Conservation (phyloP, 2,113 vertebrate genomes). For the Pygoscelis antarcticus region DNA sequence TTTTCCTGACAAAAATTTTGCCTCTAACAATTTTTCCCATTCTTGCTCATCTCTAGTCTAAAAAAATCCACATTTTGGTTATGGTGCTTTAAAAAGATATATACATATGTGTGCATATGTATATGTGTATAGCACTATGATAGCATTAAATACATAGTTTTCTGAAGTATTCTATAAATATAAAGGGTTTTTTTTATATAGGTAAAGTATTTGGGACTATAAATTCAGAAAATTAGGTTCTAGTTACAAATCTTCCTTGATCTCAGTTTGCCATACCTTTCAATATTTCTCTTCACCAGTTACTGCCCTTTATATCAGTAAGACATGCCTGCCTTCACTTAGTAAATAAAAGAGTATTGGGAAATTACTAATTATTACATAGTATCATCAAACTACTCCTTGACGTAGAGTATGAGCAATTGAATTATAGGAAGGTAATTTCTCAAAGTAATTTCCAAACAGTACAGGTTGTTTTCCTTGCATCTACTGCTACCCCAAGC, state of each 20-base stretch:
- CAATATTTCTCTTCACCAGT: not conserved
- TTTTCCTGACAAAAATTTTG: not conserved
- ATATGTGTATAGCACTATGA: not conserved
- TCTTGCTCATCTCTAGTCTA: not conserved
- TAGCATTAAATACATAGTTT: not conserved
- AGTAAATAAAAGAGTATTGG: not conserved
- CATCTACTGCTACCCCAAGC: not conserved
- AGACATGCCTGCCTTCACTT: not conserved
- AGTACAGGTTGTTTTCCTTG: not conserved
- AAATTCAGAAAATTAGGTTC: not conserved
- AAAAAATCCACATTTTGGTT: not conserved
- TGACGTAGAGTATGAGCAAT: not conserved
- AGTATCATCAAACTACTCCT: not conserved
- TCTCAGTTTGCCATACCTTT: not conserved
- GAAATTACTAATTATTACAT: not conserved
- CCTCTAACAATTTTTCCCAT: not conserved
- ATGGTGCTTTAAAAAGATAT: not conserved
- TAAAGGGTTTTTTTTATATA: fast-evolving
- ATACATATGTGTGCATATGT: not conserved
- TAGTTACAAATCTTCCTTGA: not conserved
- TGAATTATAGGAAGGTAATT: not conserved
- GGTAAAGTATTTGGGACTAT: not conserved
- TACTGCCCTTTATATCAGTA: not conserved
- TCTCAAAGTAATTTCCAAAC: not conserved
- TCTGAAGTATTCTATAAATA: not conserved